These are phyloP conservation scores for Vombatus ursinus DNA, from an alignment of 2,113 vertebrate genomes.

Conservation along the genomic window DNA sequence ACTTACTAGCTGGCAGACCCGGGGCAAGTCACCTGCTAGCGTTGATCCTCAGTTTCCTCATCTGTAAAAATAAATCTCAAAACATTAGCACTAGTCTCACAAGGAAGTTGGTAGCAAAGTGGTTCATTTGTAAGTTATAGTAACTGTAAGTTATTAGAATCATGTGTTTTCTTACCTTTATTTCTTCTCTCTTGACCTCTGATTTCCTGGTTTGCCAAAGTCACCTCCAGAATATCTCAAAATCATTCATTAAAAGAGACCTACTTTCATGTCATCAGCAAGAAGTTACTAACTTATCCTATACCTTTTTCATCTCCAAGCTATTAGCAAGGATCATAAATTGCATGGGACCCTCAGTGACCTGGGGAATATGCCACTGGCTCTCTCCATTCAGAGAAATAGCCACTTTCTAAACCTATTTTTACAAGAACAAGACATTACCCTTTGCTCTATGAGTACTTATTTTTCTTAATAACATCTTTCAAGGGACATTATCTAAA, in stretches of 20 bases:
- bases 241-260: background rate
- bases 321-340: background rate
- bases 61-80: background rate
- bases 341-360: background rate
- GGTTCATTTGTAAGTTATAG: background rate
- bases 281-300: background rate
- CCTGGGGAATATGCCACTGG: background rate
- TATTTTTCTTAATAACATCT: slow-evolving; percentile 1
- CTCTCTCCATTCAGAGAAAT: background rate
- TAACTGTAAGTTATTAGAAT: background rate
- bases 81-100: background rate
- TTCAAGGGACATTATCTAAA: background rate
- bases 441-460: background rate
- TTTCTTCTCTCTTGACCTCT: background rate
- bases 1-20: background rate
- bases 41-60: background rate
- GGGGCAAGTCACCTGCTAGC: background rate
- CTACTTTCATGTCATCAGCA: background rate
- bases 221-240: background rate
- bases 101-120: background rate
- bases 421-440: background rate
- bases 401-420: background rate
- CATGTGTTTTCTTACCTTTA: background rate
- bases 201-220: background rate
- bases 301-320: background rate